Conservation (phyloP, 2,888 invertebrate species). For the Seira musarum region DNA sequence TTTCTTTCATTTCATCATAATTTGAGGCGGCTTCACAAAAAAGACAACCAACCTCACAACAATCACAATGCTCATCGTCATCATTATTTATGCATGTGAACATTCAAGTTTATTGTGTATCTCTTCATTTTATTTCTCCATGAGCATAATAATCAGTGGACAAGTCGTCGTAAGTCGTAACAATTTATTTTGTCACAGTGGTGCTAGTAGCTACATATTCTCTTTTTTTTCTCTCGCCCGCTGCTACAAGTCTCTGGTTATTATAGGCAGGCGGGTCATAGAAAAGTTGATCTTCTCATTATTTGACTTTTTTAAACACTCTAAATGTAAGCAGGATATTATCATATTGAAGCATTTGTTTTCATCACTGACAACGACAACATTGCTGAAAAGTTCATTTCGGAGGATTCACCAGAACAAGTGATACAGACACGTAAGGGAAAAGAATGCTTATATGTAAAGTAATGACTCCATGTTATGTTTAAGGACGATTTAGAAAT, state of each 20-base stretch:
- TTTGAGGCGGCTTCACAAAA: background rate
- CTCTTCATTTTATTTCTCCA: background rate
- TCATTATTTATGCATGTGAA: background rate
- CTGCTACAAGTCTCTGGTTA: background rate
- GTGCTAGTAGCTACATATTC: background rate
- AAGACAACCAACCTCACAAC: background rate
- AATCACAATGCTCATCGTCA: background rate
- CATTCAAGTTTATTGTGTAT: background rate
- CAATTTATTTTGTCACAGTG: background rate
- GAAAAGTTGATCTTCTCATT: background rate
- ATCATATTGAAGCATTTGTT: background rate
- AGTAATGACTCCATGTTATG: background rate
- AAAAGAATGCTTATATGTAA: background rate
- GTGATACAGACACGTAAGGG: background rate
- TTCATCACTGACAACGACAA: background rate
- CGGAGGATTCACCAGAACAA: background rate
- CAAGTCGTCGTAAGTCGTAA: background rate
- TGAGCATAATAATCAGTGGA: background rate
- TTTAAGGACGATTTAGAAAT: background rate
- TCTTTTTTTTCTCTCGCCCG: background rate
- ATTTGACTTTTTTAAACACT: background rate
- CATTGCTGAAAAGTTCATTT: background rate
- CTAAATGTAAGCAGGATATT: background rate
- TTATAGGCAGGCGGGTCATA: background rate
- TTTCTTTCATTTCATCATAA: background rate